A percentile compares a stretch with the other conserved stretches of the same genome.
These are phyloP conservation scores for Mesochorus sp. DNA, from an alignment of 2,888 invertebrate species.

Conservation along the genomic window DNA sequence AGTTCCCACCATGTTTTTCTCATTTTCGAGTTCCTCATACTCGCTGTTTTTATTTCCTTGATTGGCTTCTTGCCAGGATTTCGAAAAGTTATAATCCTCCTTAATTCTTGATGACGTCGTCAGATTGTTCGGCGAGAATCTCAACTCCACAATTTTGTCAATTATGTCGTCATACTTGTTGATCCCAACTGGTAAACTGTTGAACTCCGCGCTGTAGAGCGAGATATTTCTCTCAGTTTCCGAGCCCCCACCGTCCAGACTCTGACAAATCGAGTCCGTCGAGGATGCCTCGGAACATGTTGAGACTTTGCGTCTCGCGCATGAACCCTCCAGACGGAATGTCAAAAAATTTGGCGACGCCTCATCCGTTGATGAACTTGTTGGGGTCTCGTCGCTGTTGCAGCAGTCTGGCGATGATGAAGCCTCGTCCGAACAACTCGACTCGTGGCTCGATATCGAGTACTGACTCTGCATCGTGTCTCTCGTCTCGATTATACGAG, in stretches of 20 bases:
- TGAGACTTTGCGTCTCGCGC: slow-evolving; percentile 52
- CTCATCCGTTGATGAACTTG: slow-evolving; percentile 16
- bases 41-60: slow-evolving; percentile 2
- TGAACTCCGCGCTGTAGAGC: slow-evolving; percentile 9
- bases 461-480: slow-evolving; percentile 35
- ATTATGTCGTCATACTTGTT: slow-evolving; percentile 68
- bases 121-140: slow-evolving; percentile 40
- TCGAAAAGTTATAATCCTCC: not conserved
- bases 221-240: slow-evolving; percentile 55
- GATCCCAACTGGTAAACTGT: not conserved
- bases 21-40: not conserved
- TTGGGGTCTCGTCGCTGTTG: slow-evolving; percentile 26
- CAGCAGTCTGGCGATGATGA: slow-evolving; percentile 52
- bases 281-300: slow-evolving; percentile 55
- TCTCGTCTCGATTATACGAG: slow-evolving; percentile 9
- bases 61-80: not conserved
- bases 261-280: slow-evolving; percentile 41
- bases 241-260: slow-evolving; percentile 47
- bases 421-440: slow-evolving; percentile 56
- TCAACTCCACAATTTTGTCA: slow-evolving; percentile 64
- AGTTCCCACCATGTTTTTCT: not conserved
- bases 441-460: slow-evolving; percentile 44
- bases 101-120: not conserved
- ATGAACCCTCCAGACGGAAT: slow-evolving; percentile 14
- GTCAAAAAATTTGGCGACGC: slow-evolving; percentile 27